Base-by-base conservation (phyloP, 2,888 invertebrate genomes). In the Rhorus exstirpatorius region DNA sequence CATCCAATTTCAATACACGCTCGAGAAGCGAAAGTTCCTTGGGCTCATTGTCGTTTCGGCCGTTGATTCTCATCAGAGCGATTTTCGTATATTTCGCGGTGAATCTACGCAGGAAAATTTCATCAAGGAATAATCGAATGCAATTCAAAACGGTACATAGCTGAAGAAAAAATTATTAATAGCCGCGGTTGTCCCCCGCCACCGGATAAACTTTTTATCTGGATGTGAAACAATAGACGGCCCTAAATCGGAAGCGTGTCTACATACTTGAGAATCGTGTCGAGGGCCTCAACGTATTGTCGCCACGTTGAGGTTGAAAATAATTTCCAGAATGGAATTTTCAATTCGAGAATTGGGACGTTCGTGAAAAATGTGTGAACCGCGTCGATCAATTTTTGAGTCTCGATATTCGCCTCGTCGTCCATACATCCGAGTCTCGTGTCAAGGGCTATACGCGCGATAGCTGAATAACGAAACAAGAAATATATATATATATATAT, bases 241-340 rank as follows among this genome's bases (percentile, higher is more conserved):
- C n/a, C n/a, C n/a, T n/a, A n/a, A n/a, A n/a, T n/a, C n/a, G n/a
- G n/a, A n/a, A n/a, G n/a, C n/a, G n/a, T n/a, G n/a, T n/a, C n/a
- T n/a, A n/a, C 89, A 88, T 93, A 96, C 96, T 95, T 94, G 83
- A 95, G 94, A 87, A 96, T 96, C 3, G 95, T 95, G 87, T 96
- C 96, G 83, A 96, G 93, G 0, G 96, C 95, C 0, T 94, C 93
- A 0, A 96, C 95, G 86, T 96, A 96, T 91, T 93, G 92, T 53
- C 92, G 94, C 92, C 96, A 96, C 88, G 95, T 95, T 0, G 94
- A 93, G 0, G 96, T 96, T 3, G 94, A 94, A 88, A 95, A 95
- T 1, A 96, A 86, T 87, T 94, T 94, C 96, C 96, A 96, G 93
- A 96, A 95, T 0, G 96, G 96, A 3, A 95, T 94, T 81, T 95